A percentile compares a stretch with the other conserved stretches of the same genome.
These are phyloP conservation scores for Progne subis DNA, from an alignment of 2,113 vertebrate species.

Conservation along the genomic window DNA sequence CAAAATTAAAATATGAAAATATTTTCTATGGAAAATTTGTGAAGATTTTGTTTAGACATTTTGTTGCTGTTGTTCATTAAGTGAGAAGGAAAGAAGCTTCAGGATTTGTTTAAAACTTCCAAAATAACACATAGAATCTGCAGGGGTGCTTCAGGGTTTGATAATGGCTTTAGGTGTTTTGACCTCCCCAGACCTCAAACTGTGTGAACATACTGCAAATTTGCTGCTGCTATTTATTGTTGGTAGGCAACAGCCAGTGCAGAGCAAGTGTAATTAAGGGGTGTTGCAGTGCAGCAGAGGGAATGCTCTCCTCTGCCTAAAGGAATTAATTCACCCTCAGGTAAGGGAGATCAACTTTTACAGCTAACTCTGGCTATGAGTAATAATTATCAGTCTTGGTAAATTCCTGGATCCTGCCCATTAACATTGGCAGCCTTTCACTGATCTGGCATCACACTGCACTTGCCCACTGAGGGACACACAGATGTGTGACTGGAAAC, in stretches of 20 bases:
- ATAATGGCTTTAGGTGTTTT: not conserved
- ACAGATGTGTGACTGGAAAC: not conserved
- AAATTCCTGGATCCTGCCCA: not conserved
- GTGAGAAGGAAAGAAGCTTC: not conserved
- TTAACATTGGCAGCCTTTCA: not conserved
- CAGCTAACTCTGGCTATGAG: not conserved
- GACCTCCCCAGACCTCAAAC: not conserved
- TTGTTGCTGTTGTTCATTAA: not conserved
- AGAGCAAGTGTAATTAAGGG: not conserved
- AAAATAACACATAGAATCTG: not conserved
- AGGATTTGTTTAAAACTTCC: not conserved
- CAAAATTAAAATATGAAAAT: not conserved
- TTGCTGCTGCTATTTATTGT: not conserved
- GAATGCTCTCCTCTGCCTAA: not conserved
- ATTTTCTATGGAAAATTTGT: not conserved
- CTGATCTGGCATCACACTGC: not conserved
- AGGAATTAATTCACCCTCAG: not conserved
- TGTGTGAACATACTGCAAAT: not conserved
- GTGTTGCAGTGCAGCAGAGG: not conserved
- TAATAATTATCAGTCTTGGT: not conserved
- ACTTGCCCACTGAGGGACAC: not conserved
- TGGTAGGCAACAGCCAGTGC: not conserved
- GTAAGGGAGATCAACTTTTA: not conserved
- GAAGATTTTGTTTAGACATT: not conserved
- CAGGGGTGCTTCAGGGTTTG: not conserved